phyloP scores from a whole-genome alignment of 2,113 vertebrate genomes.

The Ranitomeya variabilis region DNA sequence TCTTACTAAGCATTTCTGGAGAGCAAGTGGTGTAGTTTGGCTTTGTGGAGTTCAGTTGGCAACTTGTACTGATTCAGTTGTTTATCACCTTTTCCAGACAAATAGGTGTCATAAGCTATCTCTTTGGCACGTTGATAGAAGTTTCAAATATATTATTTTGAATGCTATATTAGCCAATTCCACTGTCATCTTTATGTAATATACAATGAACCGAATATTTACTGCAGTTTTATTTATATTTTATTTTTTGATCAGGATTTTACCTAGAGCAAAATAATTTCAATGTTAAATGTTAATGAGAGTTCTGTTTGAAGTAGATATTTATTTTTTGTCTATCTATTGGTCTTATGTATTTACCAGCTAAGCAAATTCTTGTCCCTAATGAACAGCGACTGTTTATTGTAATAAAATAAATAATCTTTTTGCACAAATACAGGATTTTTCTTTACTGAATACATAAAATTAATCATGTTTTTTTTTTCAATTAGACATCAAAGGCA shows the following conservation, averaged over 20 bases:
- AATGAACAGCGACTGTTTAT: constrained; percentile 19
- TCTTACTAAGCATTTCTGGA: neutral
- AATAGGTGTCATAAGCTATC: too few relatives aligned
- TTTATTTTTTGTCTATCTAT: constrained; percentile 4
- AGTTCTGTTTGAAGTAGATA: neutral
- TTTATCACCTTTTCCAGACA: too few relatives aligned
- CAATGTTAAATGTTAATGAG: constrained; percentile 18
- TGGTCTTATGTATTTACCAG: constrained; percentile 9
- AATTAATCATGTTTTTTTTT: constrained; percentile 4
- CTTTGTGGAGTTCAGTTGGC: too few relatives aligned
- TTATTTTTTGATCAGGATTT: constrained; percentile 1
- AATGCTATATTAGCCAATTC: neutral
- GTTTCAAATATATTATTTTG: too few relatives aligned
- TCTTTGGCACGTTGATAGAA: too few relatives aligned
- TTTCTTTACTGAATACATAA: neutral
- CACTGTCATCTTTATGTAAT: neutral
- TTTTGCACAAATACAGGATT: constrained; percentile 3
- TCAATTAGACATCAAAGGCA: constrained; percentile 32
- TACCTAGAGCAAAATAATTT: constrained; percentile 11
- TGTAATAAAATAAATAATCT: constrained; percentile 12
- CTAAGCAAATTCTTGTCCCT: constrained; percentile 21
- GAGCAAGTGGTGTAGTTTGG: neutral
- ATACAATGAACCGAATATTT: neutral
- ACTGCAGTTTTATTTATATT: neutral
- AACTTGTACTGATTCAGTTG: too few relatives aligned